phyloP scores from a whole-genome alignment of 2,113 vertebrate species.

The Andinoacara biseriatus region DNA sequence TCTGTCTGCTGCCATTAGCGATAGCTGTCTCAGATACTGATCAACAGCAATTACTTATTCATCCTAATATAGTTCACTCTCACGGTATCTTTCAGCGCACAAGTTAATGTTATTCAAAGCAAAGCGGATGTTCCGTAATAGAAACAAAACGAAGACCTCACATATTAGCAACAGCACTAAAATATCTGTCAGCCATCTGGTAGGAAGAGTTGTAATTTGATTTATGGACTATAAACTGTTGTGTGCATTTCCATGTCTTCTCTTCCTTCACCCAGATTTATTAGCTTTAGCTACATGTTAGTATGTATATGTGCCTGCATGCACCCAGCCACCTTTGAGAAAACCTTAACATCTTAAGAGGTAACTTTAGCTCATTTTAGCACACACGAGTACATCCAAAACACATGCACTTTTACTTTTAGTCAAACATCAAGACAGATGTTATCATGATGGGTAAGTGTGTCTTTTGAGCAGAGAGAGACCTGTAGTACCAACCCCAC shows the following conservation, averaged over 20 bases:
- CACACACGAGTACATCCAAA: neutral
- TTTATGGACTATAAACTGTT: neutral
- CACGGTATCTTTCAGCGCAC: constrained; percentile 23
- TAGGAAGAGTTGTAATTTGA: neutral
- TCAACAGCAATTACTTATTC: constrained; percentile 30
- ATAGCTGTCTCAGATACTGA: constrained; percentile 24
- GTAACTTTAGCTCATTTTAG: neutral
- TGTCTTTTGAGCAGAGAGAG: neutral
- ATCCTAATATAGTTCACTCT: constrained; percentile 33
- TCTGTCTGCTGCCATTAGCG: neutral
- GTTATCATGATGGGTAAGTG: neutral
- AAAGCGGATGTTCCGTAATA: neutral
- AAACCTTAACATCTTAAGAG: neutral
- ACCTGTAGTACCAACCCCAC: neutral
- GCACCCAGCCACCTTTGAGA: too few relatives aligned
- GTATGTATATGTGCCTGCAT: neutral
- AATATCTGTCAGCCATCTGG: neutral
- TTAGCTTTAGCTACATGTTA: neutral
- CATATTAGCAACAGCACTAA: neutral
- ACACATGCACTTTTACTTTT: neutral
- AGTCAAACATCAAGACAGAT: neutral
- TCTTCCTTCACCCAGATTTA: neutral
- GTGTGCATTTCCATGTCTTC: neutral
- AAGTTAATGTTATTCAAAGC: constrained; percentile 1
- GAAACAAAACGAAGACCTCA: neutral